Conservation (phyloP, 2,888 invertebrate genomes). For the Lepetodrilus schrolli region DNA sequence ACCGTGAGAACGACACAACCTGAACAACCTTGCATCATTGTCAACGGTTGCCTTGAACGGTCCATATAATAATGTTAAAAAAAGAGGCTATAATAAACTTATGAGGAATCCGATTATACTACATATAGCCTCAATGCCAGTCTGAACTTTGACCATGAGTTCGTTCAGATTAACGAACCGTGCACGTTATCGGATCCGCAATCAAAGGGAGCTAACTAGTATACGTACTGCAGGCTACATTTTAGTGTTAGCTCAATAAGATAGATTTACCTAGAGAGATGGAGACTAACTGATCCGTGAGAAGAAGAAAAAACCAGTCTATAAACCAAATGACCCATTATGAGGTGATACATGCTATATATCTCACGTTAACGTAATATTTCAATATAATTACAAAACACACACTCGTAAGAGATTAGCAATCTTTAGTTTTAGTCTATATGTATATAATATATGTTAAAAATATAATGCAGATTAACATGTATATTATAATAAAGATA, state of each 20-base stretch:
- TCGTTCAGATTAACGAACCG: neutral
- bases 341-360: no score
- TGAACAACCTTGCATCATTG: constrained; percentile 1
- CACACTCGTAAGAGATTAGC: no score
- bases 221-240: neutral
- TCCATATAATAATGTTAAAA: neutral
- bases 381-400: no score
- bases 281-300: neutral
- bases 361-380: no score
- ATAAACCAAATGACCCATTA: constrained; percentile 21
- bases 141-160: no score
- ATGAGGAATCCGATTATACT: no score
- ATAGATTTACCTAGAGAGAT: neutral
- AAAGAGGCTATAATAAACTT: neutral
- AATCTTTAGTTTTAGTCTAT: no score
- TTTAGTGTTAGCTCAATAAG: neutral
- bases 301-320: neutral
- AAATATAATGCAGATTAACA: no score
- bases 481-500: no score
- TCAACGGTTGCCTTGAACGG: neutral
- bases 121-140: no score
- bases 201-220: constrained; percentile 11
- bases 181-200: neutral
- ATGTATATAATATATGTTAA: no score
- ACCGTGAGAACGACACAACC: constrained; percentile 32